Evolutionary conservation across 2,888 invertebrate genomes (phyloP).

Genomic region (Clitarchus hookeri): DNA sequence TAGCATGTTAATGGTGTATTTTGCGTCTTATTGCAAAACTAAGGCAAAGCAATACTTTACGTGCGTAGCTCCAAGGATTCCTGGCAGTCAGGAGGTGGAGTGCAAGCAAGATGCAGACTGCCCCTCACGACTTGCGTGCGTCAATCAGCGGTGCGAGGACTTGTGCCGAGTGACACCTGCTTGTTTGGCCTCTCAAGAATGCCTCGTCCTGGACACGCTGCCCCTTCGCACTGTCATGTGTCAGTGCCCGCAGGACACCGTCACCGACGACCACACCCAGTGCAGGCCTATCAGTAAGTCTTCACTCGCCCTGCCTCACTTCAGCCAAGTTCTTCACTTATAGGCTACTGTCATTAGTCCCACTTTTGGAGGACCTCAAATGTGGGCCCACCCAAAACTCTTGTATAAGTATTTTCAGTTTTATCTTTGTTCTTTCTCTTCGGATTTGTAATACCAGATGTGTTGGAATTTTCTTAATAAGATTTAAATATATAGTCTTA

Average conservation of each 20-base stretch:
- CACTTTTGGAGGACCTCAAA: no score
- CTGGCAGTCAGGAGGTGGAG: slow-evolving; percentile 58
- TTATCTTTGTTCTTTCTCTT: no score
- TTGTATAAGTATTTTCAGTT: no score
- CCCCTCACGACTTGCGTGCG: slow-evolving; percentile 73
- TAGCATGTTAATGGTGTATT: background rate
- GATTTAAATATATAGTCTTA: no score
- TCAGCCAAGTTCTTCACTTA: no score
- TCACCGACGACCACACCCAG: slow-evolving; percentile 72
- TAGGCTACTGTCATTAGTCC: no score
- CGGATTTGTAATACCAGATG: no score
- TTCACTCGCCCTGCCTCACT: slow-evolving; percentile 45
- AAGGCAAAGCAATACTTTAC: background rate
- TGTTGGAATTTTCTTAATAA: no score
- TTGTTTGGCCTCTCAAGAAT: slow-evolving; percentile 78
- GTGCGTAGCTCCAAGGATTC: slow-evolving; percentile 45
- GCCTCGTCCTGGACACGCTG: slow-evolving; percentile 75
- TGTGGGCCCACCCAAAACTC: no score
- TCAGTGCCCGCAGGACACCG: slow-evolving; percentile 81
- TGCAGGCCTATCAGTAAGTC: slow-evolving; percentile 63
- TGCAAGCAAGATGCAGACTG: slow-evolving; percentile 80
- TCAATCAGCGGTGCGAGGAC: slow-evolving; percentile 75
- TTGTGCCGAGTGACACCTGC: slow-evolving; percentile 71
- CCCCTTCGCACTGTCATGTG: slow-evolving; percentile 86
- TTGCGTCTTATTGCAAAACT: background rate